Evolutionary conservation across 2,797 vertebrate genomes (phyloP).

Genomic region (Coregonus sp.): DNA sequence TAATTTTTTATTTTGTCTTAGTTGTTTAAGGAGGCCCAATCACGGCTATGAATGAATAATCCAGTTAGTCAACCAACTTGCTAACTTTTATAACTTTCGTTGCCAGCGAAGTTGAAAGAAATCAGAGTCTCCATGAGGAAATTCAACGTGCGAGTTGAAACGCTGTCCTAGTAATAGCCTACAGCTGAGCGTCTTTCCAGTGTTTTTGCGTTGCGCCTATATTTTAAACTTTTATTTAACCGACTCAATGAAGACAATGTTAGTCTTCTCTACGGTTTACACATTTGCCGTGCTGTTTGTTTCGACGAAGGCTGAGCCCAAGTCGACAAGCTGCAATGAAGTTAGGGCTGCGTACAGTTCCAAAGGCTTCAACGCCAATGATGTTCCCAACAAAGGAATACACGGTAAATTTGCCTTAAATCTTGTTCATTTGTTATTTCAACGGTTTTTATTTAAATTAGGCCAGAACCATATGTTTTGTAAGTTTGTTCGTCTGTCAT

Average conservation of each 20-base stretch:
- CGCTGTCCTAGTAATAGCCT: conserved; percentile 39
- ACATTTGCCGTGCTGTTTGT: conserved; percentile 69
- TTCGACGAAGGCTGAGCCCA: conserved; percentile 77
- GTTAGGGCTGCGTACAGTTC: conserved; percentile 87
- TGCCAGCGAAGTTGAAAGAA: conserved; percentile 39
- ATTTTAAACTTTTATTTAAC: background rate
- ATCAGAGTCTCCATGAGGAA: conserved; percentile 72
- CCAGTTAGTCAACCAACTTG: conserved; percentile 11
- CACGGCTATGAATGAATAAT: background rate
- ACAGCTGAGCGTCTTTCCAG: conserved; percentile 29
- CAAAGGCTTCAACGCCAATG: conserved; percentile 90
- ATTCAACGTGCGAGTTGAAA: conserved; percentile 59
- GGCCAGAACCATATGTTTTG: background rate
- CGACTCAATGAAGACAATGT: conserved; percentile 69
- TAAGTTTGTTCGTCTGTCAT: background rate
- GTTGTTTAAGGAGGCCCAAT: too few species aligned
- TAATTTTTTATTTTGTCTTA: too few species aligned
- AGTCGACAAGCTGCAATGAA: conserved; percentile 89
- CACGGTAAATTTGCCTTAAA: conserved; percentile 77
- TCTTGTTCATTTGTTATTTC: background rate
- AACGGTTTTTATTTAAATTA: background rate
- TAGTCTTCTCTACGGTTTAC: conserved; percentile 69
- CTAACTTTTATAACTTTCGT: conserved; percentile 5
- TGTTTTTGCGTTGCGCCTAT: background rate
- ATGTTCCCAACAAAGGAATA: conserved; percentile 88